Base-by-base conservation (phyloP, 2,113 vertebrate species). In the Macrotis lagotis region DNA sequence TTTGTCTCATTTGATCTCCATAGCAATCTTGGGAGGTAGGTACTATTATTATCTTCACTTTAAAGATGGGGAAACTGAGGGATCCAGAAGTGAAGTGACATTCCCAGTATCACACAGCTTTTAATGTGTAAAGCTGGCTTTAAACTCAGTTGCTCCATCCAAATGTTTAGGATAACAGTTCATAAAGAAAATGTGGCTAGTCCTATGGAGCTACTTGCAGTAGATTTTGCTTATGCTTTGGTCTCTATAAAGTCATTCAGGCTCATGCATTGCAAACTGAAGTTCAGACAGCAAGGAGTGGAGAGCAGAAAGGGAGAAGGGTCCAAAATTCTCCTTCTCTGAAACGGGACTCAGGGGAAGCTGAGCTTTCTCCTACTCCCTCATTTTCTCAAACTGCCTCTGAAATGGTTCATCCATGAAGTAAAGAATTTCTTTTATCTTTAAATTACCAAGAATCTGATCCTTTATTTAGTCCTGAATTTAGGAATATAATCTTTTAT, bases 401-500 rank as follows among this genome's bases (percentile, higher is more conserved):
- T 94, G 97, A 97, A 96, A 92, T 1, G 44, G 96, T 93, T 96
- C 89, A 95, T 92, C 97, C 94, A 59, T 53, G 95, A 95, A 74
- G 95, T 51, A 92, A 24, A 24, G 91, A 96, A 96, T 97, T 96
- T 97, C 96, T 98, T 98, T 98, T 97, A 98, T 97, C 96, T 97
- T 59, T 94, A 95, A 96, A 96, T 97, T 96, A 97, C 96, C 94
- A 95, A 97, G 97, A 98, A 97, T 93, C 31, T 5, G 96, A 97
- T 97, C 97, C 97, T 97, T 97, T 97, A 97, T 98, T 97, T 98
- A 97, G 97, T 97, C 96, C 97, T 3, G 2, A 96, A 96, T 95
- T 94, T 97, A 0, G 50, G 96, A 98, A 97, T 96, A 95, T 96
- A 97, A 98, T 97, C 97, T 96, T 97, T 97, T 98, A 97, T 97